Evolutionary conservation across 2,888 invertebrate species (phyloP).

Genomic region (Neuroscelio doddi): DNA sequence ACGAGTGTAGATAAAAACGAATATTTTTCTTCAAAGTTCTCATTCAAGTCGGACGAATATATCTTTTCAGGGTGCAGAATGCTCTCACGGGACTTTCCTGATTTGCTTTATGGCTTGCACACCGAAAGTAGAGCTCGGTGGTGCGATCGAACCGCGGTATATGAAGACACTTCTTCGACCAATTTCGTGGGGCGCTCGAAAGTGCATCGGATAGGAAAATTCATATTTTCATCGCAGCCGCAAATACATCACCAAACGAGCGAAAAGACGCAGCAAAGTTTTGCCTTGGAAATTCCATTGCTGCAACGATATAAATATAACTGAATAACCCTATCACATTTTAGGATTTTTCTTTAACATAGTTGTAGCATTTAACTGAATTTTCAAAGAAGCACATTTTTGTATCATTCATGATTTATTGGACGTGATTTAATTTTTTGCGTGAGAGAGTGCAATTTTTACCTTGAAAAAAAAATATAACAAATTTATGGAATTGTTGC

Average conservation of each 20-base stretch:
- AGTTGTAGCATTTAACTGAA: too few relatives aligned
- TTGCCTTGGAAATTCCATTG: constrained; percentile 11
- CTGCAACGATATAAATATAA: constrained; percentile 12
- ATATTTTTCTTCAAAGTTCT: constrained; percentile 29
- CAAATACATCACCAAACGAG: constrained; percentile 13
- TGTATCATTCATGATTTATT: too few relatives aligned
- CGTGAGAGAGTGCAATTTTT: too few relatives aligned
- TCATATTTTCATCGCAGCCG: constrained; percentile 9
- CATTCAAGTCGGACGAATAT: constrained; percentile 30
- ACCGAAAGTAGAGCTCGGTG: constrained; percentile 16
- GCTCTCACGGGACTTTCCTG: constrained; percentile 28
- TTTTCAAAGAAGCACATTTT: too few relatives aligned
- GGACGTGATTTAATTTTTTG: too few relatives aligned
- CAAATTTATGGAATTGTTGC: too few relatives aligned
- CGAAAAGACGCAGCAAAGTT: constrained; percentile 4
- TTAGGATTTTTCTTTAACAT: too few relatives aligned
- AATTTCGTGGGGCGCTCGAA: constrained; percentile 15
- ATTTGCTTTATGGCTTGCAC: constrained; percentile 37
- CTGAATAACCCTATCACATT: background rate
- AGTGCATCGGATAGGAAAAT: constrained; percentile 19
- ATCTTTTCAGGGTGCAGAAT: constrained; percentile 19
- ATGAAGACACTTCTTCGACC: constrained; percentile 21
- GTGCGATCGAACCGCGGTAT: constrained; percentile 20
- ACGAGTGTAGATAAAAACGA: constrained; percentile 25
- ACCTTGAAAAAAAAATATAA: too few relatives aligned